These are phyloP conservation scores for Lagodon rhomboides DNA, from an alignment of 2,797 vertebrate species.

Conservation along the genomic window DNA sequence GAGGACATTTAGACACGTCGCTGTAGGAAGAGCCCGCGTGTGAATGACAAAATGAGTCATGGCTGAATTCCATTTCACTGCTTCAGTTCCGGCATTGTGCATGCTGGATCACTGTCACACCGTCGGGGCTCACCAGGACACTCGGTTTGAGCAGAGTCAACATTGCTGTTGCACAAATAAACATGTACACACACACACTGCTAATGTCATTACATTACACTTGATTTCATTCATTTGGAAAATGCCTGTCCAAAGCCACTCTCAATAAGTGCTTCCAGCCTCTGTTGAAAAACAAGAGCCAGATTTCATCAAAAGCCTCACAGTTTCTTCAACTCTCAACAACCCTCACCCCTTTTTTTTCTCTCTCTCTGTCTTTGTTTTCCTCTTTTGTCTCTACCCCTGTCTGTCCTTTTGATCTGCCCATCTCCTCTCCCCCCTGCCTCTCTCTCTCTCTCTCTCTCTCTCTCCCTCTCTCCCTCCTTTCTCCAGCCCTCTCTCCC, in stretches of 20 bases:
- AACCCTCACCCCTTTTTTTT: not conserved
- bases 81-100: not conserved
- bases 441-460: not conserved
- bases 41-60: not conserved
- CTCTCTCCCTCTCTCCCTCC: not conserved
- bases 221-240: not conserved
- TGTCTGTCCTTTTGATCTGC: constrained; percentile 41
- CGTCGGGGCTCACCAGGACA: not conserved
- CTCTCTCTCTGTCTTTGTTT: not conserved
- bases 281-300: not conserved
- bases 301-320: constrained; percentile 7
- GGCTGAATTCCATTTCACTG: not conserved
- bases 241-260: constrained; percentile 12
- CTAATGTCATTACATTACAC: constrained; percentile 10
- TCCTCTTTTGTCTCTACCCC: constrained; percentile 17
- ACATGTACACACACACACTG: not conserved
- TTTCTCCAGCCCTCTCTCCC: not conserved
- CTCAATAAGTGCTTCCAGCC: constrained; percentile 1
- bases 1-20: not conserved
- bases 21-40: not conserved
- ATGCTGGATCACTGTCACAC: not conserved
- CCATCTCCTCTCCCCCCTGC: not conserved
- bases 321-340: constrained; percentile 6
- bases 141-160: not conserved
- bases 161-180: not conserved